Base-by-base conservation (phyloP, 2,113 vertebrate species). In the Setophaga kirtlandii region DNA sequence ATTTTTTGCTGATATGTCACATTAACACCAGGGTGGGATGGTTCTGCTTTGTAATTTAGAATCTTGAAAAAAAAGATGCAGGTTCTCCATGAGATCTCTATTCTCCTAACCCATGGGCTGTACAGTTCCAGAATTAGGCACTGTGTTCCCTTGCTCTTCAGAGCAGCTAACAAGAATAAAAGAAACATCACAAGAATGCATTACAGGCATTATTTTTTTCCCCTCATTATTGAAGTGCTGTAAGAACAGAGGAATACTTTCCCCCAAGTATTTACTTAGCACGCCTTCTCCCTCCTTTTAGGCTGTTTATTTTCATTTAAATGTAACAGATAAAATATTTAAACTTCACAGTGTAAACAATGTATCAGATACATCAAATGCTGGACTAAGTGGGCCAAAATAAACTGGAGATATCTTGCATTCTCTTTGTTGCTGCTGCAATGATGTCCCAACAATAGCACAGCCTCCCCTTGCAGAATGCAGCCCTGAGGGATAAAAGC, bases 301-400 rank as follows among this genome's bases (percentile, higher is more conserved):
- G 44, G 31, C 47, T 94, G 88, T 92, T 94, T 94, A 75, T 93
- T 94, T 94, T 94, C 50, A 81, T 62, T 90, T 73, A 77, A 80
- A 90, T 30, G 6, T 71, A 77, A 78, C n/a, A 90, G 47, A 85
- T 67, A 42, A 93, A 95, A 92, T 89, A 93, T 88, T 95, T 95
- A 92, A 83, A 77, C 83, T 92, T 83, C 41, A 46, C 52, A 83
- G 21, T 77, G 39, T 70, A 94, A 94, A 86, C 92, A 81, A 70
- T 12, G 6, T 62, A 77, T 92, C 64, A 59, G 71, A 83, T 67
- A 81, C 33, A 86, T 89, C 92, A 89, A 95, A 86, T 37, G 39
- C 79, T 31, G 68, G 62, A 15, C 46, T 93, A 69, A 91, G 46
- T 46, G 58, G 67, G 86, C 77, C 95, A 93, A 95, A 91, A 92